Conservation (phyloP, 2,888 invertebrate genomes). For the Nemurella pictetii region DNA sequence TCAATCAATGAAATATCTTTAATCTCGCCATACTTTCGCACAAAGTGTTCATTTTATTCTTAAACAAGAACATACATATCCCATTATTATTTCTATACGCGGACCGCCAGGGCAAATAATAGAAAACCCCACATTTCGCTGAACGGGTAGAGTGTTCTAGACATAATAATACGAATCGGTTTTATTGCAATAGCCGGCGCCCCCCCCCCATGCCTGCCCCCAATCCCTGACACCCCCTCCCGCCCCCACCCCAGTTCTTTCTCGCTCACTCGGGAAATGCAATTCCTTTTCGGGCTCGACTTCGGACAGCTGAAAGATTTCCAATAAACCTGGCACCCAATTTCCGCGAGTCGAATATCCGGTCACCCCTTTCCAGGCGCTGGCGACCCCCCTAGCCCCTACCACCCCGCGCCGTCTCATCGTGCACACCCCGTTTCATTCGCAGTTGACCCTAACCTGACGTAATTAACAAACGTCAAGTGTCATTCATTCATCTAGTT, state of each 20-base stretch:
- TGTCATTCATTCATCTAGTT: not conserved
- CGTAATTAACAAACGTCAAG: slow-evolving; percentile 24
- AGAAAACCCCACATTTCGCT: not conserved
- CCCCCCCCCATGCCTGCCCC: not conserved
- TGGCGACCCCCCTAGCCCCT: slow-evolving; percentile 16
- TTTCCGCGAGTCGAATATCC: slow-evolving; percentile 53
- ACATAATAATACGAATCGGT: slow-evolving; percentile 30
- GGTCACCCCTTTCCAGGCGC: slow-evolving; percentile 44
- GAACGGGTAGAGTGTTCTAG: slow-evolving; percentile 15
- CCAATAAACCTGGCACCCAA: slow-evolving; percentile 55
- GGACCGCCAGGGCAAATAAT: not conserved
- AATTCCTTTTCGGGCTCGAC: slow-evolving; percentile 41
- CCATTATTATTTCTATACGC: not conserved
- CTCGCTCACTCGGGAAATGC: slow-evolving; percentile 45
- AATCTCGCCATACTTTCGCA: not conserved
- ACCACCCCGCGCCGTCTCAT: slow-evolving; percentile 11
- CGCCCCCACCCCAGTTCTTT: slow-evolving; percentile 50
- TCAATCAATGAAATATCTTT: not conserved
- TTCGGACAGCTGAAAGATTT: slow-evolving; percentile 55
- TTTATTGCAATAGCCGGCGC: slow-evolving; percentile 27
- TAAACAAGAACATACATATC: too few species aligned
- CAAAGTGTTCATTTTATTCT: not conserved
- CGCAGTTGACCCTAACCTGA: slow-evolving; percentile 18
- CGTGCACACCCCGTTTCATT: slow-evolving; percentile 6
- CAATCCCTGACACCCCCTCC: slow-evolving; percentile 46